Base-by-base conservation (phyloP, 2,888 invertebrate genomes). In the Panopea generosa region DNA sequence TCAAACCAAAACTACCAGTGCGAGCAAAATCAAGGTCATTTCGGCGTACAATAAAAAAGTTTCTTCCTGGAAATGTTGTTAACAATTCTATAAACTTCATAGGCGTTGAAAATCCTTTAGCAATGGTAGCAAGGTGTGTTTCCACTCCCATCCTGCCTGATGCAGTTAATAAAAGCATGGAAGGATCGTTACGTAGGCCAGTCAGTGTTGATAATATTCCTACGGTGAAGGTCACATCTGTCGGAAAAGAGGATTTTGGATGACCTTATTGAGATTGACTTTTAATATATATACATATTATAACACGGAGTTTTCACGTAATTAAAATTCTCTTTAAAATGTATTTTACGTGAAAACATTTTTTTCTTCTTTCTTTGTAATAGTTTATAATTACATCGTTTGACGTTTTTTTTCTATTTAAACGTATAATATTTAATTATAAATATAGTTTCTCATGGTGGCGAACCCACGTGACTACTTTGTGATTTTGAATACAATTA, bases 121-220 rank as follows among this genome's bases (percentile, higher is more conserved):
- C 86, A 22, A 86, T 87, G 62, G 85, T 88, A 55, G 88, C 88
- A 20, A 69, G 88, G 7, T 89, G 89, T 71, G 89, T 87, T 11
- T 89, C 89, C 2, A 88, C 88, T 9, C 89, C 89, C 0, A 81
- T 86, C 29, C 78, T 89, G 6, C 87, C 89, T 0, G 85, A 85
- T 43, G 84, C 84, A 1, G 70, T 87, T 1, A 69, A 65, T 11
- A 72, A 72, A 50, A 65, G 65, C n/a, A 71, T 80, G 26, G 77
- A 77, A 2, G 69, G 68, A 14, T 61, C 60, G 47, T 27, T 80
- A 22, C 82, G 86, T 26, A 76, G 90, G 22, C 87, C 88, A 0
- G 76, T 84, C 1, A 87, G 86, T 53, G 70, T 76, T 16, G 89
- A 89, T 57, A 83, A 81, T 60, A 89, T 89, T 60, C 89, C 89